These are phyloP conservation scores for Venturia canescens DNA, from an alignment of 1,140 invertebrate species.

Conservation along the genomic window DNA sequence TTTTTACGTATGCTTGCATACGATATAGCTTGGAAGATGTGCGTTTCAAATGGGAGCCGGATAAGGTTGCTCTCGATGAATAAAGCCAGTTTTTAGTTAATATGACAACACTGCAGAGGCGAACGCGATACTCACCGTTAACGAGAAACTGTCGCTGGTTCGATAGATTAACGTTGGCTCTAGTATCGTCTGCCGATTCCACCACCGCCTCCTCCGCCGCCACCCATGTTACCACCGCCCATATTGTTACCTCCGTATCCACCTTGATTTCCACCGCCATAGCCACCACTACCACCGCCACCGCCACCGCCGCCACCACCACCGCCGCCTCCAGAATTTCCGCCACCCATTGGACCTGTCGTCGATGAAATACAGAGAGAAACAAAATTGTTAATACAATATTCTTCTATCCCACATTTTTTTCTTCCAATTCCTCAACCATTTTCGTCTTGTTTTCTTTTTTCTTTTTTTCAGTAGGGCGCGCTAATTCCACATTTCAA, in stretches of 20 bases:
- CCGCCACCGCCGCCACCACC: conserved; percentile 70
- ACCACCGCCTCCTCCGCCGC: conserved; percentile 68
- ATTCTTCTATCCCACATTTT: background rate
- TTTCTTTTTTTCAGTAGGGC: too few relatives aligned
- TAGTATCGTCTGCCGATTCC: conserved; percentile 72
- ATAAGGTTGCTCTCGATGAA: background rate
- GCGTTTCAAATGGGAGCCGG: background rate
- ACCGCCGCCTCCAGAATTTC: conserved; percentile 66
- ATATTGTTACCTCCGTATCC: conserved; percentile 76
- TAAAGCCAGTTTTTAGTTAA: background rate
- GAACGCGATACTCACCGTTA: conserved; percentile 64
- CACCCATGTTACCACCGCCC: conserved; percentile 69
- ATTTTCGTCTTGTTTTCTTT: too few relatives aligned
- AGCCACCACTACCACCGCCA: conserved; percentile 71
- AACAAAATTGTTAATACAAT: too few relatives aligned
- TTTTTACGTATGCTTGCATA: background rate
- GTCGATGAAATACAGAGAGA: too few relatives aligned
- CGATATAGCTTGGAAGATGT: background rate
- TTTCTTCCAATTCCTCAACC: too few relatives aligned
- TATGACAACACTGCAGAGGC: background rate
- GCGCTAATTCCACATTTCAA: too few relatives aligned
- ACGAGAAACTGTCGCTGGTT: conserved; percentile 55
- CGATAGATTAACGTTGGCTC: conserved; percentile 40
- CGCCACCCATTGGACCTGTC: conserved; percentile 58
- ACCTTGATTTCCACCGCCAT: conserved; percentile 75